A percentile compares a stretch with the other conserved stretches of the same genome.
phyloP scores from a whole-genome alignment of 2,797 vertebrate species.

The Acanthurus tractus region DNA sequence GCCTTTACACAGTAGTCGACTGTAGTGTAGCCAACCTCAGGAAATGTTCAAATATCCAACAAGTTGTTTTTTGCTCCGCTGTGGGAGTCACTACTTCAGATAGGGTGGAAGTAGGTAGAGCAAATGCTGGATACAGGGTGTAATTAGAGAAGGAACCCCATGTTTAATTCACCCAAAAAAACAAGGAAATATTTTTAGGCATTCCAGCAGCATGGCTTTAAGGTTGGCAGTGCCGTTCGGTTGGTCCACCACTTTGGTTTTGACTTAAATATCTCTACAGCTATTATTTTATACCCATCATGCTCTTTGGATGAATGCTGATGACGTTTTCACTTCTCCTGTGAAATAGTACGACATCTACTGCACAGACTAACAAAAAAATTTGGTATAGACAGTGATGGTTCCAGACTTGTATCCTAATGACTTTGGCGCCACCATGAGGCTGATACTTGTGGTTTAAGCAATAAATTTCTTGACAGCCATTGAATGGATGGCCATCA shows the following conservation, averaged over 20 bases:
- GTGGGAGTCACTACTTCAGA: no score
- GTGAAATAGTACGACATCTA: not conserved
- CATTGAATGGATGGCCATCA: not conserved
- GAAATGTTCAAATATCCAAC: conserved; percentile 1
- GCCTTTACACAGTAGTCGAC: not conserved
- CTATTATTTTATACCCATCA: not conserved
- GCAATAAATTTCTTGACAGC: not conserved
- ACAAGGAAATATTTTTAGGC: no score
- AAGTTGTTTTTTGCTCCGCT: no score
- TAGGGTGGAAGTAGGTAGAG: no score
- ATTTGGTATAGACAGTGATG: not conserved
- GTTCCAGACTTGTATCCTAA: not conserved
- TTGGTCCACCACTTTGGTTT: not conserved
- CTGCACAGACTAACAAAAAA: no score
- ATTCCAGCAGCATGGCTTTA: no score
- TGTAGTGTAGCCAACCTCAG: not conserved
- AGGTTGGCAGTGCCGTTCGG: not conserved
- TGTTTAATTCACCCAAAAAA: no score
- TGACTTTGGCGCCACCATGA: not conserved
- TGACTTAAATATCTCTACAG: not conserved
- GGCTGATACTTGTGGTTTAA: no score
- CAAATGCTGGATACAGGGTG: no score
- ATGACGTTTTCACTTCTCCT: not conserved
- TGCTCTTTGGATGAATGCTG: not conserved
- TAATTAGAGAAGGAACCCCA: no score